Percentiles rank a stretch among this genome's conserved stretches.
phyloP scores from a whole-genome alignment of 2,113 vertebrate species.

The Brachionichthys hirsutus region DNA sequence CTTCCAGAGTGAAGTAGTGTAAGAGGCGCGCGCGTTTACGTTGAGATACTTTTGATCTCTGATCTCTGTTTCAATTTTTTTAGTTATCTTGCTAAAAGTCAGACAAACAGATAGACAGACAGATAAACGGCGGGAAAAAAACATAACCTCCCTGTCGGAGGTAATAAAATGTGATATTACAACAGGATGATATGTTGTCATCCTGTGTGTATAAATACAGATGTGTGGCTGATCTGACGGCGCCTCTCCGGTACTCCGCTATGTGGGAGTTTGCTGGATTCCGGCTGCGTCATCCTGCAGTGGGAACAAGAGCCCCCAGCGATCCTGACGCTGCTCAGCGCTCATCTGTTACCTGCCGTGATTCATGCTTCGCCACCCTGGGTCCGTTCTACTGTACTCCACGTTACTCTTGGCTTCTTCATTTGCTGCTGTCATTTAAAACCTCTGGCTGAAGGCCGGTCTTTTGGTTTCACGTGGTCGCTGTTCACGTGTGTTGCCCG shows the following conservation, averaged over 20 bases:
- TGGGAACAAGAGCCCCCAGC: slow-evolving; percentile 46
- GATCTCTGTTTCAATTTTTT: no score
- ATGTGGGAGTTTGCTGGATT: slow-evolving; percentile 46
- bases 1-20: slow-evolving; percentile 16
- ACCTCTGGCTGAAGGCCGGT: slow-evolving; percentile 26
- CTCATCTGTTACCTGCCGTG: slow-evolving; percentile 41
- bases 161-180: not conserved
- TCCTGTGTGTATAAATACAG: no score
- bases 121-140: not conserved
- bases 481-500: slow-evolving; percentile 5
- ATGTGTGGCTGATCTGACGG: slow-evolving; percentile 21
- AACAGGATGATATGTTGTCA: slow-evolving; percentile 10
- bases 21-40: not conserved
- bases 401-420: slow-evolving; percentile 16
- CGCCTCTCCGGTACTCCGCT: slow-evolving; percentile 19
- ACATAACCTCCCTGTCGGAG: no score
- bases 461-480: no score
- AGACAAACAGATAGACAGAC: slow-evolving; percentile 1
- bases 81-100: no score
- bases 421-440: slow-evolving; percentile 30
- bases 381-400: slow-evolving; percentile 29
- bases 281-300: slow-evolving; percentile 39
- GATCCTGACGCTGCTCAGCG: slow-evolving; percentile 23
- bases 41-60: slow-evolving; percentile 14
- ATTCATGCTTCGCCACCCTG: slow-evolving; percentile 39